These are phyloP conservation scores for Oscarella lobularis DNA, from an alignment of 37 sponge, comb jelly and placozoan genomes.

Conservation along the genomic window DNA sequence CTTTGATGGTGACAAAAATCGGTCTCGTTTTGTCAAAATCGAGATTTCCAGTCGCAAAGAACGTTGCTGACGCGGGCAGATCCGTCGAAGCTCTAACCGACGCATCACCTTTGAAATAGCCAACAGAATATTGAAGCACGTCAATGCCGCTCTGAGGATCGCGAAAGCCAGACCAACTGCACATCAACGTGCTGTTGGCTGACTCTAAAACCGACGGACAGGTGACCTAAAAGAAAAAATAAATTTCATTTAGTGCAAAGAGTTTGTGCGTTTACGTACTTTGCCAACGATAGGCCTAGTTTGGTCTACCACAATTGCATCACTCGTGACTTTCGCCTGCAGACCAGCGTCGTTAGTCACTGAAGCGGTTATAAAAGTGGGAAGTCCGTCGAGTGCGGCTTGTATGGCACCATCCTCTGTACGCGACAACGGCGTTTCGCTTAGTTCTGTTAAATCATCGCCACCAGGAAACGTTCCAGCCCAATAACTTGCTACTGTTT, in stretches of 20 bases:
- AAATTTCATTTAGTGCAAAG: neutral
- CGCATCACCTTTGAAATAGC: neutral
- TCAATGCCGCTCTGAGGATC: conserved; percentile 39
- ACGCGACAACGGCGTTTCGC: neutral
- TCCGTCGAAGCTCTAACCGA: neutral
- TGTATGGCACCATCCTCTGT: neutral
- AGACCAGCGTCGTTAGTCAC: conserved; percentile 37
- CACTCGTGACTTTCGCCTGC: conserved; percentile 10
- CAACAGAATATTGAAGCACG: neutral
- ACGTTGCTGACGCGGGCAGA: neutral
- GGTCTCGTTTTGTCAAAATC: neutral
- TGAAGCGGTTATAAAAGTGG: conserved; percentile 44
- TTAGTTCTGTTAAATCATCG: conserved; percentile 15
- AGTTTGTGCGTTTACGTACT: conserved; percentile 17
- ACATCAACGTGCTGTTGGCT: conserved; percentile 13
- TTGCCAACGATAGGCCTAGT: conserved; percentile 39
- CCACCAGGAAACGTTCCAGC: conserved; percentile 67
- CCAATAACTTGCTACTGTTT: neutral
- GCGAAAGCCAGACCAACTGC: conserved; percentile 25
- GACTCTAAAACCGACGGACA: conserved; percentile 18
- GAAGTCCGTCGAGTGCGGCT: conserved; percentile 15
- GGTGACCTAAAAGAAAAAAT: conserved; percentile 17
- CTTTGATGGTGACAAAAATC: neutral
- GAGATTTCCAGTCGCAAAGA: neutral
- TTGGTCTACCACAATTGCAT: conserved; percentile 44